A percentile compares a stretch with the other conserved stretches of the same genome.
These are phyloP conservation scores for Pomatostomus ruficeps DNA, from an alignment of 2,113 vertebrate species.

Conservation along the genomic window DNA sequence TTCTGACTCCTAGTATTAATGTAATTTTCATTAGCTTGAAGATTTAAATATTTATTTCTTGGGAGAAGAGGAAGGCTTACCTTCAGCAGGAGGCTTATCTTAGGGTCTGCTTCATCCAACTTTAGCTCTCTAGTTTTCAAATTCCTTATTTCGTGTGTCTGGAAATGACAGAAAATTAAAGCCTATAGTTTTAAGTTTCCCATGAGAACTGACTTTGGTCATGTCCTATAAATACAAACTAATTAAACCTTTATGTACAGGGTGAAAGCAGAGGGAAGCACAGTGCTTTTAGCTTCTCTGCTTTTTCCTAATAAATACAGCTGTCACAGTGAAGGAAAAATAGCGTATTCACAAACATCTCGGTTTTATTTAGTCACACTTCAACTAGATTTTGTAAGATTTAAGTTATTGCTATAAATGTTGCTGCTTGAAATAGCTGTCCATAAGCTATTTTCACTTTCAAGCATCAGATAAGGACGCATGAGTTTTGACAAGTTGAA, in stretches of 20 bases:
- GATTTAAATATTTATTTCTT: background rate
- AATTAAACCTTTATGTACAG: background rate
- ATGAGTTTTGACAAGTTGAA: constrained; percentile 24
- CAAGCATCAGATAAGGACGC: background rate
- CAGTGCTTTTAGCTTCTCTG: background rate
- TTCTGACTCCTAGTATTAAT: background rate
- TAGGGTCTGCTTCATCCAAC: background rate
- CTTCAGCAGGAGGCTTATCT: background rate
- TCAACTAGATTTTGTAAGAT: background rate
- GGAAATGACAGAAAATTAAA: background rate
- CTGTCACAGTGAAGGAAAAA: background rate
- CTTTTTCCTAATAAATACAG: background rate
- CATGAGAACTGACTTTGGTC: background rate
- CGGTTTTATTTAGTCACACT: background rate
- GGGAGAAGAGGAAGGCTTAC: background rate
- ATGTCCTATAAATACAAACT: background rate
- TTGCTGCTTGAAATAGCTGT: background rate
- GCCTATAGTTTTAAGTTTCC: background rate
- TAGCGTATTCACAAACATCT: background rate
- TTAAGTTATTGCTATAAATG: background rate
- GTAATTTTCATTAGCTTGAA: background rate
- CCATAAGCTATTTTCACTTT: background rate
- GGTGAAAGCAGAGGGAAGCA: background rate
- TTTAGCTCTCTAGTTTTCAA: background rate
- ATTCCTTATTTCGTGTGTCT: background rate